Conservation (phyloP, 2,113 vertebrate species). For the Menidia beryllina region DNA sequence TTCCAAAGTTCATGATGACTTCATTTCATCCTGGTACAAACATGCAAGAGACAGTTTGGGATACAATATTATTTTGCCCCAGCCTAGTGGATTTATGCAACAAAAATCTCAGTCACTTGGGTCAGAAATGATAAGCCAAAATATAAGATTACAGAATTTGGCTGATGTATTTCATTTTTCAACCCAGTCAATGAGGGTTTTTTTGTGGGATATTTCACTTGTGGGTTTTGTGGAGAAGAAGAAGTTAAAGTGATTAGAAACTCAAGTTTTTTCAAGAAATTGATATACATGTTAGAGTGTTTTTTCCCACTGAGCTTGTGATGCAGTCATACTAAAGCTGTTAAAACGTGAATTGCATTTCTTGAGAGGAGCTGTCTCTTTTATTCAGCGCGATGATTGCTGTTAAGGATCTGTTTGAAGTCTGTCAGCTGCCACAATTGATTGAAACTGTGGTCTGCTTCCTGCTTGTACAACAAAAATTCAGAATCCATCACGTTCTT, state of each 20-base stretch:
- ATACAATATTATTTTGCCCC: slow-evolving; percentile 18
- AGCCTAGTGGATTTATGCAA: slow-evolving; percentile 7
- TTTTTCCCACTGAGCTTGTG: slow-evolving; percentile 17
- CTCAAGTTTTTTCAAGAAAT: background rate
- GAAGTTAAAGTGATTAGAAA: slow-evolving; percentile 18
- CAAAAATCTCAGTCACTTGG: slow-evolving; percentile 6
- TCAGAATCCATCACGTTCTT: slow-evolving; percentile 34
- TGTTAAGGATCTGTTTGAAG: background rate
- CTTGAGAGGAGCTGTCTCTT: slow-evolving; percentile 4
- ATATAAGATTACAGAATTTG: slow-evolving; percentile 28
- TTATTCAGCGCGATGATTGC: background rate
- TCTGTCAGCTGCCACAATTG: background rate
- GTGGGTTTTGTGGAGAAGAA: slow-evolving; percentile 3
- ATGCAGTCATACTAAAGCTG: slow-evolving; percentile 2
- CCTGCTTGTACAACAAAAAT: slow-evolving; percentile 32
- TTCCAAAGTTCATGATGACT: background rate
- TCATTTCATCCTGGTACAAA: slow-evolving; percentile 6
- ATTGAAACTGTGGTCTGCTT: too few species aligned
- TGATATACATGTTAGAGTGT: background rate
- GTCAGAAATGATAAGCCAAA: slow-evolving; percentile 33
- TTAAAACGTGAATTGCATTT: slow-evolving; percentile 1
- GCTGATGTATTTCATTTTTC: slow-evolving; percentile 24
- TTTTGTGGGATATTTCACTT: slow-evolving; percentile 36
- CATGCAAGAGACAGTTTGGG: background rate
- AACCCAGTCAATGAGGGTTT: slow-evolving; percentile 23